phyloP scores from a whole-genome alignment of 2,113 vertebrate species.

The Corvus moneduloides region DNA sequence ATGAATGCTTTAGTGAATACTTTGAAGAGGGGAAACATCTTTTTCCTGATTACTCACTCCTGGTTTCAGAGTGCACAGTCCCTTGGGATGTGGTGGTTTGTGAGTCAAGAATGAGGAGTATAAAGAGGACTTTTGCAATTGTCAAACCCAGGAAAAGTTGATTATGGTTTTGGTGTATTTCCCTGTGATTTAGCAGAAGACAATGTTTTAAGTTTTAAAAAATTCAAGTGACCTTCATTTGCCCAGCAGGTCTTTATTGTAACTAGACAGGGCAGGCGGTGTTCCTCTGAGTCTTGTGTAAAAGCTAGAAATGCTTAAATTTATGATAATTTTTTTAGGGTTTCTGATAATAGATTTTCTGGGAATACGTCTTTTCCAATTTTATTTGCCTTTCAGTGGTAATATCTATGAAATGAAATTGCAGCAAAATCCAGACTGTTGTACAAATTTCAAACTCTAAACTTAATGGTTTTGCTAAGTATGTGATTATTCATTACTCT shows the following conservation, averaged over 20 bases:
- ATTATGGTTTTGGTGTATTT: neutral
- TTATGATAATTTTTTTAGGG: neutral
- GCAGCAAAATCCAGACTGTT: neutral
- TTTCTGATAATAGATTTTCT: neutral
- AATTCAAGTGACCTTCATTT: neutral
- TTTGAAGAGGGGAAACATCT: slow-evolving; percentile 67
- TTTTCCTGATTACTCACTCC: slow-evolving; percentile 67
- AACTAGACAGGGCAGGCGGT: neutral
- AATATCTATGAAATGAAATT: slow-evolving; percentile 7
- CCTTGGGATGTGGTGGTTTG: neutral
- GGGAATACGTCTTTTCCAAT: neutral
- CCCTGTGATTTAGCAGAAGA: neutral
- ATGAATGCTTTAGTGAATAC: slow-evolving; percentile 26
- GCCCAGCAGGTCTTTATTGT: neutral
- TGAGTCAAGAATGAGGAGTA: slow-evolving; percentile 40
- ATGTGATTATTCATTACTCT: slow-evolving; percentile 43
- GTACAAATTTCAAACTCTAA: neutral
- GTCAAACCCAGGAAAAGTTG: slow-evolving; percentile 12
- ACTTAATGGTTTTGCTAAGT: slow-evolving; percentile 15
- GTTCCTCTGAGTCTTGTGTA: neutral
- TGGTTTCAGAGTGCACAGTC: neutral
- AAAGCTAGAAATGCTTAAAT: neutral
- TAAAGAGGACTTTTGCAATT: neutral
- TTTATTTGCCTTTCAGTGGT: neutral
- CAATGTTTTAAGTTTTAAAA: neutral